Evolutionary conservation across 2,888 invertebrate genomes (phyloP), one percentile per base, ranked within the genome.

Genomic region (Phytoseiulus persimilis): DNA sequence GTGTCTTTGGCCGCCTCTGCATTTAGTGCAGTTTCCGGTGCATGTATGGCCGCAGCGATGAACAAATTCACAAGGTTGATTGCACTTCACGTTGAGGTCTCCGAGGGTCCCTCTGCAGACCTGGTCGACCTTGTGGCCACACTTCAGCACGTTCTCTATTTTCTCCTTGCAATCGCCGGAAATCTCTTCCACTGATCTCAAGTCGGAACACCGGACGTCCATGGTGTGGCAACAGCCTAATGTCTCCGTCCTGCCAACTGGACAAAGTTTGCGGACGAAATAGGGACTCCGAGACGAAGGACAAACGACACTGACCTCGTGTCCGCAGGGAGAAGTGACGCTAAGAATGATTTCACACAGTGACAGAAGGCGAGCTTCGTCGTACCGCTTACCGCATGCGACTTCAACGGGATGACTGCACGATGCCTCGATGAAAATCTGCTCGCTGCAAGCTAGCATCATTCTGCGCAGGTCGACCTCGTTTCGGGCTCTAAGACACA

Each of bases 1-100:
- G 90, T 93, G 93, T 2, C 93, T 90, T 9, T 92, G 91, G 31
- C 93, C 93, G 83, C 92, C 91, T 18, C 91, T 90, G 90, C 93
- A 93, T 0, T 89, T 65, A 0, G 92, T 92, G 91, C 93, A 93
- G 0, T 91, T 92, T 28, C 93, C 93, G 9, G 32, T 90, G 90
- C 87, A 87, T 0, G 33, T 28, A n/a, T 87, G 87, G 1, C 87
- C 87, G 33, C 87, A 87, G 5, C 39, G 87, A 11, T 39, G 45
- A 9, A 32, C 14, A 18, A 45, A 87, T 14, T 87, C 87, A 32
- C 33, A 87, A 6, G 11, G 6, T 33, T 14, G 33, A 0, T 14
- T 87, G 87, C 32, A 87, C 6, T 39, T 87, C 33, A 31, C 32
- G 9, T 31, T 6, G 14, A 31, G 87, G 6, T 87, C 9, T 14